Evolutionary conservation across 2,888 invertebrate genomes (phyloP), one percentile per base, ranked within the genome.

Genomic region (Gymnosoma rotundatum): DNA sequence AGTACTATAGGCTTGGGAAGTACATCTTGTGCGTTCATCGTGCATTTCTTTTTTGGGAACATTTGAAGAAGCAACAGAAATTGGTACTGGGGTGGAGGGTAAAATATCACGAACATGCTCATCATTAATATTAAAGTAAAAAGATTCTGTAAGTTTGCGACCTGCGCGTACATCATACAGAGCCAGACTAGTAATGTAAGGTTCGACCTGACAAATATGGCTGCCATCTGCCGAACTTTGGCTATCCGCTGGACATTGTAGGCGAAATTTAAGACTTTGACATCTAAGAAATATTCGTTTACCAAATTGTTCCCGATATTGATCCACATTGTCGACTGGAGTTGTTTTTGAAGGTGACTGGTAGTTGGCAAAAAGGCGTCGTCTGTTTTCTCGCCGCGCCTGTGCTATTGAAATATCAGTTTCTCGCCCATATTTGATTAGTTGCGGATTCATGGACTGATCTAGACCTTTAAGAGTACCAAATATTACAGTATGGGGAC

Each of bases 81-180:
- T 87, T 2, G 90, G 89, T 38, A 90, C 90, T 4, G 89, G 88
- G 0, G 88, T 88, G 12, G 88, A 88, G 20, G 92, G 93, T 83
- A 95, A 88, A 91, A 95, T 93, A 82, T 93, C 93, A 64, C 93
- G 92, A n/a, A 96, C 95, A 85, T 94, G 94, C 12, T 95, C 94
- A 89, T 95, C 95, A 93, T 97, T 97, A 18, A 97, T 93, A 91
- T 97, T 97, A 89, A 97, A 97, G 92, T 97, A 96, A 93, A 98
- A 98, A 92, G 97, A 98, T 92, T 98, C 98, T 2, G 98, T 97
- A 86, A 99, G 93, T 93, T 98, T 98, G 89, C 95, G 94, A 50
- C 96, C 96, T 87, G 95, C 95, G 89, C 96, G 95, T 8, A 96
- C 96, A 93, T 99, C 99, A 92, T 97, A 99, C 56, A 99, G 93